Evolutionary conservation across 2,113 vertebrate genomes (phyloP).

Genomic region (Solea senegalensis): DNA sequence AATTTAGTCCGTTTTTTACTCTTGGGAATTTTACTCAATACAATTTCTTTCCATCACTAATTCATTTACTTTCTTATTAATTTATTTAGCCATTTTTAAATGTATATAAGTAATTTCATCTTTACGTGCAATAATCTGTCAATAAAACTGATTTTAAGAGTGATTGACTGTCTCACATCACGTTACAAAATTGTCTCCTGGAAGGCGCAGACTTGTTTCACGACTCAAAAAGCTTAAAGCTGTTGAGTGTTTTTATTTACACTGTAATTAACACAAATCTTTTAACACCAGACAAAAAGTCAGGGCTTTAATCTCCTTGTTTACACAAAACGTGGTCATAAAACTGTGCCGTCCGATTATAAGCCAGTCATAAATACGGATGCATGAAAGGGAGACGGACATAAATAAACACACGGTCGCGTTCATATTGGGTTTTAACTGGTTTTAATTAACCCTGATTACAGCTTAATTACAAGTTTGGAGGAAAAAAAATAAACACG

Average conservation of each 20-base stretch:
- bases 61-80: no score
- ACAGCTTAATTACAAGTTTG: constrained; percentile 85
- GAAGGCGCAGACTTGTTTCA: no score
- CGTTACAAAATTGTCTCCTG: no score
- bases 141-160: no score
- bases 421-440: constrained; percentile 76
- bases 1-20: neutral
- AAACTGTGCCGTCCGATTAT: constrained; percentile 29
- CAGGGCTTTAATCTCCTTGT: constrained; percentile 60
- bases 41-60: no score
- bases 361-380: constrained; percentile 29
- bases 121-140: no score
- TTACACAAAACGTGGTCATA: constrained; percentile 54
- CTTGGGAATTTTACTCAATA: no score
- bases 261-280: constrained; percentile 1
- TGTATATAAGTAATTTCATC: no score
- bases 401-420: constrained; percentile 46
- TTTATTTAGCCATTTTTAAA: no score
- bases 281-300: constrained; percentile 31
- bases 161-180: no score
- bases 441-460: constrained; percentile 88
- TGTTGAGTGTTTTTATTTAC: neutral
- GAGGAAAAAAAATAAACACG: constrained; percentile 58
- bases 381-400: constrained; percentile 20
- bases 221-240: no score